Base-by-base conservation (phyloP, 2,797 vertebrate species). In the Enteromius trimaculatus region DNA sequence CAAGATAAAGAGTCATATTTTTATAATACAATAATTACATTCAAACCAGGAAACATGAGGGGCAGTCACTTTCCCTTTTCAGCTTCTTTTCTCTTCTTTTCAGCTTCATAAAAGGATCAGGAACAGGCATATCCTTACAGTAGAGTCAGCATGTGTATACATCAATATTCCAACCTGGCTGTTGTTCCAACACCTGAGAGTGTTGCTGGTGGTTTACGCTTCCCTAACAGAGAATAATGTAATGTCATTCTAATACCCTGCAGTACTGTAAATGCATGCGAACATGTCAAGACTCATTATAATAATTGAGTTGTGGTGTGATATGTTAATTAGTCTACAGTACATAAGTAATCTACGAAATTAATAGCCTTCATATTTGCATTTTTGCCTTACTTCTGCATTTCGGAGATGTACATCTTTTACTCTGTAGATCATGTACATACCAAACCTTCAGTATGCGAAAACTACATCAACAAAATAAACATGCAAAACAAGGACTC, bases 51-150 rank as follows among this genome's bases (percentile, higher is more conserved):
- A 64, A 64, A 34, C 34, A 64, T 64, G 26, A 64, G 37, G 60
- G 37, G 31, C 55, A 85, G 64, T 74, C 78, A 37, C 42, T 83
- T 82, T 19, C 53, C 31, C 31, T 34, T 34, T 34, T 34, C 78
- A 39, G 11, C 51, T 23, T 23, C 84, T 79, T 79, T 82, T 53
- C 84, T 86, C 19, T 79, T 39, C 29, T 34, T 71, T 62, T 88
- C 79, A n/a, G 47, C 21, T 2, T 79, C 64, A 72, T 77, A 86
- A 39, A 87, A 86, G 1, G 19, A 34, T 71, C 29, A 80, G 29
- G 26, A 39, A 71, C 34, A 42, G 31, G 6, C 34, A 80, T 71
- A 42, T 39, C 13, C 21, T 42, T 51, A 58, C 44, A 58, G 29
- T 58, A 71, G 34, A 58, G 21, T 39, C 44, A n/a, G 44, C 2